These are phyloP conservation scores for Caracal caracal DNA, from an alignment of 2,113 vertebrate species.

Conservation along the genomic window DNA sequence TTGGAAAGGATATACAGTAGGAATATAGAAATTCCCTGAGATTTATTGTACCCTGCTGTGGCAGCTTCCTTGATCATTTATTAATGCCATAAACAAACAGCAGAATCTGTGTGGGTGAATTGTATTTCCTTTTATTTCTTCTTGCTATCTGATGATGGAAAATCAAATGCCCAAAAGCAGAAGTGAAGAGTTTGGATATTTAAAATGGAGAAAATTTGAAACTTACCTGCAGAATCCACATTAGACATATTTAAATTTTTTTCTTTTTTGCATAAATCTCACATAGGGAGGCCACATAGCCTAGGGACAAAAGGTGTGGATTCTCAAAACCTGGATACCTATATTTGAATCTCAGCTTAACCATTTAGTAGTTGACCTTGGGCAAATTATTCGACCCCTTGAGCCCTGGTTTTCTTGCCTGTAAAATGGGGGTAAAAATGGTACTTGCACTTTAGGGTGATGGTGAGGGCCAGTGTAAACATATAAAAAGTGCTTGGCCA, in stretches of 20 bases:
- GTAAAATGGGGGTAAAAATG: not conserved
- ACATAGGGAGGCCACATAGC: not conserved
- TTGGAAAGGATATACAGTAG: not conserved
- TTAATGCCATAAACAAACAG: not conserved
- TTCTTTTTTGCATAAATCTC: not conserved
- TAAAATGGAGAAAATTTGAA: not conserved
- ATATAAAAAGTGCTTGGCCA: not conserved
- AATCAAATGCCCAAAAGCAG: not conserved
- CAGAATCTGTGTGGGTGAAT: not conserved
- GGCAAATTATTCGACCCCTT: not conserved
- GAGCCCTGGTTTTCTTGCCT: not conserved
- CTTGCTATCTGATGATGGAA: not conserved
- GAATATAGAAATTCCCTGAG: not conserved
- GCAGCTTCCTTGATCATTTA: not conserved
- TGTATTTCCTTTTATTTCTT: conserved; percentile 34
- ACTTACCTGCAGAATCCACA: not conserved
- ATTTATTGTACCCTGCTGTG: not conserved
- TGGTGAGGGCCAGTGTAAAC: not conserved
- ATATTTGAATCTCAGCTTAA: not conserved
- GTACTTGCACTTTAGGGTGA: not conserved
- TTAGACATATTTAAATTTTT: not conserved
- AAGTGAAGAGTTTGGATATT: not conserved
- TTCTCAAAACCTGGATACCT: not conserved
- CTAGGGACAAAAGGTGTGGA: not conserved
- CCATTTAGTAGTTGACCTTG: not conserved